These are phyloP conservation scores for Xiphydria camelus DNA, from an alignment of 2,888 invertebrate genomes.

Conservation along the genomic window DNA sequence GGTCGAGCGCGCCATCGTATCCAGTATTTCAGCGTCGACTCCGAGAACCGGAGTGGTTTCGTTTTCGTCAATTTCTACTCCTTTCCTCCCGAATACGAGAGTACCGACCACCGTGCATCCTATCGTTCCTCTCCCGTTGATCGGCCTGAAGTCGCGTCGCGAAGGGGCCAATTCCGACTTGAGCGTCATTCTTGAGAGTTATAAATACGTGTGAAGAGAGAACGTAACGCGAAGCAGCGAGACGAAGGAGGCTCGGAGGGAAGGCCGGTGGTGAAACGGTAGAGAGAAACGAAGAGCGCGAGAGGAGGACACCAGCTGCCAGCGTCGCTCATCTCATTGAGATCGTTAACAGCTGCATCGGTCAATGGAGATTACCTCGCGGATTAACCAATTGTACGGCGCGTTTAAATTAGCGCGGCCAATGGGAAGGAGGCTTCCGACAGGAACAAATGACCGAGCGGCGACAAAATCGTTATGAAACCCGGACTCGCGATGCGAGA, in stretches of 20 bases:
- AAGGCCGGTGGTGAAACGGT: background rate
- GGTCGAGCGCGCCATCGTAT: no score
- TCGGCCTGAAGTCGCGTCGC: no score
- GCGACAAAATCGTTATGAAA: background rate
- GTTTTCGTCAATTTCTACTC: no score
- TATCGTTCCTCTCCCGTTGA: no score
- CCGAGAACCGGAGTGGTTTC: no score
- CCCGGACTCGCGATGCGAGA: no score
- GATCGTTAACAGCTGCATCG: conserved; percentile 46
- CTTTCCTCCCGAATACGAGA: no score
- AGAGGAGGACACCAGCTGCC: conserved; percentile 40
- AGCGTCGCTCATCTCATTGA: conserved; percentile 54
- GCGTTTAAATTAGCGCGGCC: conserved; percentile 39
- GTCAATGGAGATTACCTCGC: conserved; percentile 42
- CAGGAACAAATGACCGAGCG: conserved; percentile 8
- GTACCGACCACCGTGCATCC: no score
- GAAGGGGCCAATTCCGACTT: conserved; percentile 35
- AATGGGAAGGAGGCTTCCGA: conserved; percentile 23
- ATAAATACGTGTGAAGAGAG: conserved; percentile 36
- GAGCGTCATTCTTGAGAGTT: conserved; percentile 48
- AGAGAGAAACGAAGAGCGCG: conserved; percentile 7
- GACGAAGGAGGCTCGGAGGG: conserved; percentile 8
- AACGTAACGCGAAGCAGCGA: conserved; percentile 12
- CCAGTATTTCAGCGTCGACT: no score
- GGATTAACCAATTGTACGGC: conserved; percentile 42